Base-by-base conservation (phyloP, 2,888 invertebrate species). In the Sinelater perroti region DNA sequence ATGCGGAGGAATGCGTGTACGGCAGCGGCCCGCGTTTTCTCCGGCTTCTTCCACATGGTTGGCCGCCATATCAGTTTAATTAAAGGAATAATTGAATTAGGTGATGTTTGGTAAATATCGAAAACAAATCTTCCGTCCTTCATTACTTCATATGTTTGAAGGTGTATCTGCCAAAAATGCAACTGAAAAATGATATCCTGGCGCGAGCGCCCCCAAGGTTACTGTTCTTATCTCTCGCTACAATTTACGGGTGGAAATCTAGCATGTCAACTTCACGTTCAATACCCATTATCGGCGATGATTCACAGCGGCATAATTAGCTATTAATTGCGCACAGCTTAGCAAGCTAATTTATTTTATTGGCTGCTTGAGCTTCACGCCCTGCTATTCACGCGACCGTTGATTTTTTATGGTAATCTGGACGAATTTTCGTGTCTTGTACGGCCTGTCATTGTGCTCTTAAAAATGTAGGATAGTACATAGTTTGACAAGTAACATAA, bases 331-430 rank as follows among this genome's bases (percentile, higher is more conserved):
- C 13, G 8, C 30, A 30, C 30, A 42, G 11, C 10, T 45, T 10
- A 45, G 17, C 16, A 18, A 13, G 13, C n/a, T 28, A 28, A 44
- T 28, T 44, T 16, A 17, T 28, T 44, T 44, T 28, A 44, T 28
- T 17, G 28, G 17, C 44, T 10, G 17, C 11, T 26, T 28, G 7
- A 10, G 17, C 17, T 42, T 42, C 16, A 26, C 24, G 28, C 8
- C 3, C 26, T 16, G 8, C 26, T 2, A n/a, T 11, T 13, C 26
- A 28, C 17, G 44, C 30, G 30, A 44, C 26, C 18, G 16, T 44
- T 28, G 30, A 44, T 46, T 46, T n/a, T 46, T 46, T 20, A 46
- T 46, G 45, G 7, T 31, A 46, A 46, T 20, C 20, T 31, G 2
- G 21, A 24, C 40, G 40, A 40, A 40, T 40, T 40, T 24, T 40